phyloP scores from a whole-genome alignment of 2,113 vertebrate species.

The Montifringilla adamsi region DNA sequence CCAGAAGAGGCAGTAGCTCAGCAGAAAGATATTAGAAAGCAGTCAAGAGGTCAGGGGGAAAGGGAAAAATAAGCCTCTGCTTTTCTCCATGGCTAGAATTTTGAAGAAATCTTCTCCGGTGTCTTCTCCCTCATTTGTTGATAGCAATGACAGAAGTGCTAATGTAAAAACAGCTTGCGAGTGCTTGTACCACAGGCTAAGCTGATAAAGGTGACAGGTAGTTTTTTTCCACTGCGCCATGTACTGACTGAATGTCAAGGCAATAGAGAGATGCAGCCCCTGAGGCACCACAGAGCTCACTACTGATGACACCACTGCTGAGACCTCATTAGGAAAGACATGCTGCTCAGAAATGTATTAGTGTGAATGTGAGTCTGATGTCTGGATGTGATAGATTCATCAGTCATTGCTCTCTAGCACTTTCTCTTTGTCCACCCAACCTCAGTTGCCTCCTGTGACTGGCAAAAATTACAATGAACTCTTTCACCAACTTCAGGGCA shows the following conservation, averaged over 20 bases:
- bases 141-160: neutral
- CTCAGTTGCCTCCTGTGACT: neutral
- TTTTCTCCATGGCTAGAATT: neutral
- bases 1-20: neutral
- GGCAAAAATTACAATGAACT: neutral
- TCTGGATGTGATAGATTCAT: neutral
- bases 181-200: neutral
- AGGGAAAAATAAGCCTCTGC: neutral
- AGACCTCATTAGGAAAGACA: neutral
- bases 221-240: neutral
- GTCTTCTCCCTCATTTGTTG: neutral
- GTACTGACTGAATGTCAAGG: neutral
- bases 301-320: neutral
- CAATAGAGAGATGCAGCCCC: neutral
- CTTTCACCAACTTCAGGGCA: neutral
- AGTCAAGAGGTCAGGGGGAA: neutral
- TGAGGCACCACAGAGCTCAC: neutral
- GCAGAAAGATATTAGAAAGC: neutral
- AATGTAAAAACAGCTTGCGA: neutral
- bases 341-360: neutral
- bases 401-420: neutral
- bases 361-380: neutral
- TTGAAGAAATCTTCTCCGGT: neutral
- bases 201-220: neutral
- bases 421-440: neutral